Conservation (phyloP, 2,113 vertebrate species). For the Pygoscelis antarcticus region DNA sequence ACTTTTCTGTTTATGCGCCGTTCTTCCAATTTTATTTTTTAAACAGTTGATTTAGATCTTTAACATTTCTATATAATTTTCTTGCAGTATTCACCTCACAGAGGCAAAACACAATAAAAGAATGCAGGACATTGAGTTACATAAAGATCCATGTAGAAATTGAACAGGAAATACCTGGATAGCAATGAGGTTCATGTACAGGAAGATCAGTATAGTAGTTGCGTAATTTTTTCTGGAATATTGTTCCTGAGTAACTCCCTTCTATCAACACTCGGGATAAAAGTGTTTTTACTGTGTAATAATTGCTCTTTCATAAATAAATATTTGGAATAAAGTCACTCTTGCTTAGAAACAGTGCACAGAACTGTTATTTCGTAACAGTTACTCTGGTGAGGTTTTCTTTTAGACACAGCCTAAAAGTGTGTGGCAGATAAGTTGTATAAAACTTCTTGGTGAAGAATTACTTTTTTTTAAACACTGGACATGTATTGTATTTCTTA, state of each 20-base stretch:
- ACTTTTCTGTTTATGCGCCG: neutral
- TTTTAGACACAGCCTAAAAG: neutral
- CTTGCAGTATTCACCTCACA: neutral
- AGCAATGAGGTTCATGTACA: neutral
- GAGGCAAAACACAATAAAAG: neutral
- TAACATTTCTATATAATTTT: neutral
- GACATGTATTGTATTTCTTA: neutral
- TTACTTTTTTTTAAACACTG: neutral
- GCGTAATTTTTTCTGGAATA: neutral
- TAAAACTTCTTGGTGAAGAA: neutral
- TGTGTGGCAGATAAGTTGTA: neutral
- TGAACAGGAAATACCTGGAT: neutral
- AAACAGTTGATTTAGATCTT: neutral
- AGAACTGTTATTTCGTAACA: neutral
- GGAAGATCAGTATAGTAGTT: neutral
- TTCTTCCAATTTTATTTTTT: neutral
- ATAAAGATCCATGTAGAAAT: neutral
- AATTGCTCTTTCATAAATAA: neutral
- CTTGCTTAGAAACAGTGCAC: neutral
- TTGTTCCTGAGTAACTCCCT: neutral
- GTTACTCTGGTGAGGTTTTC: neutral
- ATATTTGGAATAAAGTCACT: neutral
- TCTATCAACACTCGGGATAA: neutral
- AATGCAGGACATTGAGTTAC: neutral
- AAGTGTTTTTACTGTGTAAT: neutral